Conservation (phyloP, 2,797 vertebrate genomes). For the Notamacropus eugenii region DNA sequence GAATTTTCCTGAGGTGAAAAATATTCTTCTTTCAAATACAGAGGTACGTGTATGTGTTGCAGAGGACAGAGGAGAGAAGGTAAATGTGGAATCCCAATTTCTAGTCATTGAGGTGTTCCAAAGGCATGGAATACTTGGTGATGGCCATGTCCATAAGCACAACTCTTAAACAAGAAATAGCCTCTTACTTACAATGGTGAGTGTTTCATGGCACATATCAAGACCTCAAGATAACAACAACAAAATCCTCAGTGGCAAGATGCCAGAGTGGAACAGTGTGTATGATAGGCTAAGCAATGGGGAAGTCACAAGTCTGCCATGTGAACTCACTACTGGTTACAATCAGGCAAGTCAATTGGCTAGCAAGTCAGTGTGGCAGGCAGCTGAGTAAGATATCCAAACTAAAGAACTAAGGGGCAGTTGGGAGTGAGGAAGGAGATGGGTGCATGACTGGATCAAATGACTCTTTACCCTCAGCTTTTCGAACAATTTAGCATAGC, state of each 20-base stretch:
- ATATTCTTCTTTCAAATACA: constrained; percentile 76
- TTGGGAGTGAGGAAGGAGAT: not conserved
- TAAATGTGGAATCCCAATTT: constrained; percentile 40
- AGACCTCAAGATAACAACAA: constrained; percentile 50
- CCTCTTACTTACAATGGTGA: constrained; percentile 74
- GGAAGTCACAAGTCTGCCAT: constrained; percentile 71
- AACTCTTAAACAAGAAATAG: not conserved
- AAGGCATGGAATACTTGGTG: constrained; percentile 5
- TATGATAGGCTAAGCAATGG: constrained; percentile 67
- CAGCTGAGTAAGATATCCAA: constrained; percentile 71
- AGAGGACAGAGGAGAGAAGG: not conserved
- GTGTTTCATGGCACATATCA: constrained; percentile 19
- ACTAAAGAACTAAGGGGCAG: not conserved
- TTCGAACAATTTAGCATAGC: not conserved
- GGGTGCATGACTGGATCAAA: not conserved
- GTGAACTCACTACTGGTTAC: not conserved
- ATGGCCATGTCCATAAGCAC: constrained; percentile 31
- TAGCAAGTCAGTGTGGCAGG: constrained; percentile 52
- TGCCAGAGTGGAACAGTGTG: constrained; percentile 74
- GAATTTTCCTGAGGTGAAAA: constrained; percentile 79
- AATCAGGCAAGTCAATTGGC: constrained; percentile 36
- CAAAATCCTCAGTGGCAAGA: constrained; percentile 57
- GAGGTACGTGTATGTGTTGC: constrained; percentile 85
- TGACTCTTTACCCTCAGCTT: not conserved
- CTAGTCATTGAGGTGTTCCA: constrained; percentile 83